A percentile compares a stretch with the other conserved stretches of the same genome.
These are phyloP conservation scores for Limnodromus scolopaceus DNA, from an alignment of 2,797 vertebrate genomes.

Conservation along the genomic window DNA sequence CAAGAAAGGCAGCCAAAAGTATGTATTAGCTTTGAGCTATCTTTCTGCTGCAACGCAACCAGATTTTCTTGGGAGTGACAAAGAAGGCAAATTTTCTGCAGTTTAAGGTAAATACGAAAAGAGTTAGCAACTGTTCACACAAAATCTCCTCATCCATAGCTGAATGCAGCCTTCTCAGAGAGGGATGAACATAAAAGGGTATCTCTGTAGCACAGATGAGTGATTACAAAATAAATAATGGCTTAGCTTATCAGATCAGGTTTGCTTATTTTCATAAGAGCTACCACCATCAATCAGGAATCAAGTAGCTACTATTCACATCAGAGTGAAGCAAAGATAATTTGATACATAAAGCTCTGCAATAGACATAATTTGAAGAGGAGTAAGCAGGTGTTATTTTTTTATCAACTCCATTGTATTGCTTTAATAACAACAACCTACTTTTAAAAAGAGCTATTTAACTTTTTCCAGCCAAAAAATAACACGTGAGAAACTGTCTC, in stretches of 20 bases:
- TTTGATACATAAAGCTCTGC: not conserved
- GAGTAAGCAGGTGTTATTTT: conserved; percentile 53
- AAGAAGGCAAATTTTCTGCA: not conserved
- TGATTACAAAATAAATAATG: conserved; percentile 34
- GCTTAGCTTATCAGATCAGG: conserved; percentile 25
- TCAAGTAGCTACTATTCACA: conserved; percentile 36
- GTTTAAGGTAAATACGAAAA: not conserved
- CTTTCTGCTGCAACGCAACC: not conserved
- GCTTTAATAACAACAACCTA: conserved; percentile 43
- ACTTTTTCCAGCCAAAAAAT: conserved; percentile 12
- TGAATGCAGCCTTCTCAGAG: not conserved
- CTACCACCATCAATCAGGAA: conserved; percentile 50
- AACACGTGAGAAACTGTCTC: not conserved
- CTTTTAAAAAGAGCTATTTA: conserved; percentile 6
- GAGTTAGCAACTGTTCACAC: not conserved
- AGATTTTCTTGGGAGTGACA: not conserved
- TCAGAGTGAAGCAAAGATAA: conserved; percentile 36
- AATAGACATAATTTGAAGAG: conserved; percentile 34
- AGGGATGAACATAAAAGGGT: not conserved
- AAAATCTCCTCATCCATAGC: not conserved
- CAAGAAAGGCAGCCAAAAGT: not conserved
- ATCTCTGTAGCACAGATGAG: conserved; percentile 4
- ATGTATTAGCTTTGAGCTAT: not conserved
- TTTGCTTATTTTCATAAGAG: conserved; percentile 47
- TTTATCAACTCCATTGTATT: conserved; percentile 12